Evolutionary conservation across 2,888 invertebrate genomes (phyloP).

Genomic region (Aplocera efformata): DNA sequence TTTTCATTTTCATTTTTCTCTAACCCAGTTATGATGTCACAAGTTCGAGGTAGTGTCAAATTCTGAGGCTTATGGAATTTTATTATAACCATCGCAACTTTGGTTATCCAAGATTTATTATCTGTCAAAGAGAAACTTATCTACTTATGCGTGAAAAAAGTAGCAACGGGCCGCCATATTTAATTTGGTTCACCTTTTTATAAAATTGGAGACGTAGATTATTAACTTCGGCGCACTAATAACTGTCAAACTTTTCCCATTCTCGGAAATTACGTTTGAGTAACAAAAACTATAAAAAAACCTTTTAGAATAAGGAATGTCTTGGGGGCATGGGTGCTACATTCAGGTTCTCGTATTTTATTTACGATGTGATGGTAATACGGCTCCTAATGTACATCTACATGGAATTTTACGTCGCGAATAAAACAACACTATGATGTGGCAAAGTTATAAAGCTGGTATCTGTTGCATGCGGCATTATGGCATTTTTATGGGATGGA

Average conservation of each 20-base stretch:
- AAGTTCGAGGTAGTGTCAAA: slow-evolving; percentile 49
- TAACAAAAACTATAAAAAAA: slow-evolving; percentile 7
- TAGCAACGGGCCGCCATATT: slow-evolving; percentile 8
- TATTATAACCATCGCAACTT: slow-evolving; percentile 54
- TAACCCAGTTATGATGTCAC: slow-evolving; percentile 65
- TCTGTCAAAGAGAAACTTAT: slow-evolving; percentile 32
- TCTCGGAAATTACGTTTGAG: slow-evolving; percentile 8
- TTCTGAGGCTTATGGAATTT: slow-evolving; percentile 47
- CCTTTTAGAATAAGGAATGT: slow-evolving; percentile 16
- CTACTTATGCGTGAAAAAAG: slow-evolving; percentile 6
- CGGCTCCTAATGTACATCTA: slow-evolving; percentile 33
- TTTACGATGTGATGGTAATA: slow-evolving; percentile 17
- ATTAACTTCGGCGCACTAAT: slow-evolving; percentile 24
- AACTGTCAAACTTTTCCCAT: slow-evolving; percentile 23
- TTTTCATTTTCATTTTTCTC: slow-evolving; percentile 73
- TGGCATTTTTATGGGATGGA: slow-evolving; percentile 53
- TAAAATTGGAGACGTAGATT: slow-evolving; percentile 19
- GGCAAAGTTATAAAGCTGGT: slow-evolving; percentile 38
- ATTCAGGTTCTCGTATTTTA: slow-evolving; percentile 15
- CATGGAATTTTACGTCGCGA: slow-evolving; percentile 32
- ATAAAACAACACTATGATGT: slow-evolving; percentile 18
- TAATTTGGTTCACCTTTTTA: slow-evolving; percentile 15
- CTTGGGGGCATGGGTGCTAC: slow-evolving; percentile 2
- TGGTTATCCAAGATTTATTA: slow-evolving; percentile 43
- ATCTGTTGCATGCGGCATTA: slow-evolving; percentile 67